Conservation (phyloP, 2,888 invertebrate species). For the Artemia sp. region DNA sequence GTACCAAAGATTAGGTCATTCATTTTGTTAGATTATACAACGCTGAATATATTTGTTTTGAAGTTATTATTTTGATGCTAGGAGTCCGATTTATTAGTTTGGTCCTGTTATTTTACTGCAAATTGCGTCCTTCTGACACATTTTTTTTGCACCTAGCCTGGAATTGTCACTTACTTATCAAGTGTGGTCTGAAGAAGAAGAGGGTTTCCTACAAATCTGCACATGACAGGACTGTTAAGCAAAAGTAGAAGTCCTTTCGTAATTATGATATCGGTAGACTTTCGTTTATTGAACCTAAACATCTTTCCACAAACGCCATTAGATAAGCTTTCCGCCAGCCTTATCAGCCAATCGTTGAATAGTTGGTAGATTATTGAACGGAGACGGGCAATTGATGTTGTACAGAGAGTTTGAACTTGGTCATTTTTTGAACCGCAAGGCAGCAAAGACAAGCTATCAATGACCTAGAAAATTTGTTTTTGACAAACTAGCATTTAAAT, state of each 20-base stretch:
- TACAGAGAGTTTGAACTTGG: background rate
- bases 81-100: too few relatives aligned
- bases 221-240: conserved; percentile 6
- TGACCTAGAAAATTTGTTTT: background rate
- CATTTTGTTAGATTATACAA: too few relatives aligned
- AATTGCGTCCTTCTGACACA: too few relatives aligned
- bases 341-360: background rate
- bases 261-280: background rate
- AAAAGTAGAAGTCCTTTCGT: background rate
- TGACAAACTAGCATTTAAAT: background rate
- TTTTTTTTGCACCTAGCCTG: background rate
- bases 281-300: background rate
- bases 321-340: background rate
- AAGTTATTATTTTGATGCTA: too few relatives aligned
- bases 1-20: too few relatives aligned
- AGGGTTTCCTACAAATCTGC: conserved; percentile 8
- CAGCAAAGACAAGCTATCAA: background rate
- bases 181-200: background rate
- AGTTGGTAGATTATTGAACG: background rate
- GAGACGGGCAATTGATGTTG: background rate
- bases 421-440: background rate
- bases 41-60: too few relatives aligned
- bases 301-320: background rate
- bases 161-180: background rate
- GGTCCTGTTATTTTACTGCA: too few relatives aligned